Base-by-base conservation (phyloP, 2,113 vertebrate species). In the Rostratula benghalensis region DNA sequence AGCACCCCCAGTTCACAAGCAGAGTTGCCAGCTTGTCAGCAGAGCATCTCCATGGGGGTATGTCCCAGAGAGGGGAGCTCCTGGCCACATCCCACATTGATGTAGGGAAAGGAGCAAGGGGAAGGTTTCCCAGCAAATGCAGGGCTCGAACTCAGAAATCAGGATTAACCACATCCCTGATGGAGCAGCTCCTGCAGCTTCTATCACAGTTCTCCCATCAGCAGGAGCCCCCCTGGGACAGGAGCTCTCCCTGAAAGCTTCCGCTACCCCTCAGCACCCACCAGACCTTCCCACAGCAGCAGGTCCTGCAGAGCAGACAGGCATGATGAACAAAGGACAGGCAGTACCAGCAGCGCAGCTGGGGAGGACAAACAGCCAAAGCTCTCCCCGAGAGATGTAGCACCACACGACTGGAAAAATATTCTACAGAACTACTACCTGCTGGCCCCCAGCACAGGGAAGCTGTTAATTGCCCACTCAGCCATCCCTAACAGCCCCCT, bases 281-380 rank as follows among this genome's bases (percentile, higher is more conserved):
- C 3, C 39, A 61, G 31, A n/a, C 45, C n/a, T 43, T 37, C 41
- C 35, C 0, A 5, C 68, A 71, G 45, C 33, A 46, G 69, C 78
- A 79, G 41, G 13, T 46, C 64, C 81, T 60, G 54, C 70, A 51
- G 61, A 20, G 2, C 0, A 0, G 23, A 39, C 27, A 1, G 0
- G 11, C 23, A 11, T 8, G 2, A 1, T 0, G n/a, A 68, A 15
- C 2, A 16, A 28, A 65, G 63, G 39, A 27, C 61, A 31, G 53
- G 50, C 1, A 0, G 28, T 1, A 24, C 22, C 19, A 9, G 45
- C 50, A 0, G 1, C 1, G 10, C 21, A 33, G 54, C 60, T 8
- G 18, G 33, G 50, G 16, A 83, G 51, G 46, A 28, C 5, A 1
- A 7, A 8, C 13, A n/a, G 41, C 37, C 57, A 35, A 14, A 70